phyloP scores from a whole-genome alignment of 2,797 vertebrate genomes.

The Rhynchotus rufescens region DNA sequence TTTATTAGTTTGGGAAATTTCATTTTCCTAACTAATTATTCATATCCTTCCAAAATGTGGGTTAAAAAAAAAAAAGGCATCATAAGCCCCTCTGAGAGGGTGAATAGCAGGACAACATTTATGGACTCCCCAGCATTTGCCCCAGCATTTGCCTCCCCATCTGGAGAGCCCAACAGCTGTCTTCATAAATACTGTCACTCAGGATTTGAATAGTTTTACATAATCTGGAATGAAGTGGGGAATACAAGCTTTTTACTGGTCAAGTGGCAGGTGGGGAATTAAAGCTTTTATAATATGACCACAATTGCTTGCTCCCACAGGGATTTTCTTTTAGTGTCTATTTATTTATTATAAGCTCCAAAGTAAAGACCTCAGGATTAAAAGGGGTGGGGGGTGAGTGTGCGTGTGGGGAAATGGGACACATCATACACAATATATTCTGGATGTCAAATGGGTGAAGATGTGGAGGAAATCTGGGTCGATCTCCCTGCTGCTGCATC shows the following conservation, averaged over 20 bases:
- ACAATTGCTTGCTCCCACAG: slow-evolving; percentile 43
- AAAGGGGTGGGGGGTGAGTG: background rate
- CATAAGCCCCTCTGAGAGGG: slow-evolving; percentile 44
- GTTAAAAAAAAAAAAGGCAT: background rate
- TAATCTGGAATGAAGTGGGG: slow-evolving; percentile 58
- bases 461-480: background rate
- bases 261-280: slow-evolving; percentile 76
- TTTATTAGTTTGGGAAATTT: background rate
- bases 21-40: background rate
- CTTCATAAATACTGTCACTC: slow-evolving; percentile 74
- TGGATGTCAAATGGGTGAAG: background rate
- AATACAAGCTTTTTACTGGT: slow-evolving; percentile 56
- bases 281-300: slow-evolving; percentile 47
- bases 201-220: slow-evolving; percentile 75
- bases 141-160: background rate
- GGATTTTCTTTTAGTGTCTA: slow-evolving; percentile 64
- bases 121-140: background rate
- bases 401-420: background rate
- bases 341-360: slow-evolving; percentile 49
- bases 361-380: slow-evolving; percentile 38
- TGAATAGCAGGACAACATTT: slow-evolving; percentile 15
- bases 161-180: slow-evolving; percentile 72
- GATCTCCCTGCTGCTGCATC: fast-evolving
- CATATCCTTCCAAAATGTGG: slow-evolving; percentile 18
- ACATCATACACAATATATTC: background rate